Conservation (phyloP, 2,797 vertebrate genomes). For the Hoplostethus mediterraneus region DNA sequence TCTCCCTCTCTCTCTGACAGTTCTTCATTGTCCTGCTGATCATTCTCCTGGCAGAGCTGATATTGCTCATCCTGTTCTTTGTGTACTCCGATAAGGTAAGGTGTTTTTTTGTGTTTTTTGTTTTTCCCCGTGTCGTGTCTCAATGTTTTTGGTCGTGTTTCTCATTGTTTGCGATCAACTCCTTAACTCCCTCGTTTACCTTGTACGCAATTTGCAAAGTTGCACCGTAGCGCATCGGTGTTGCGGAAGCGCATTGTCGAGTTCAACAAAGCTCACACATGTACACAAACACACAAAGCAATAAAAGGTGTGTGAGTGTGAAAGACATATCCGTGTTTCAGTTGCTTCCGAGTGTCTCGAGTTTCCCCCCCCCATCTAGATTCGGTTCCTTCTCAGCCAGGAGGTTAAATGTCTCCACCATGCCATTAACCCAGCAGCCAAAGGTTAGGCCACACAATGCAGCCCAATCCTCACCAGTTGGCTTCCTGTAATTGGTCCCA, state of each 20-base stretch:
- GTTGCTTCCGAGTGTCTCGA: constrained; percentile 34
- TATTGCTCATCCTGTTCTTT: constrained; percentile 96
- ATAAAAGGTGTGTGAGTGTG: constrained; percentile 32
- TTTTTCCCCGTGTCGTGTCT: not conserved
- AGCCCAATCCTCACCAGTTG: constrained; percentile 73
- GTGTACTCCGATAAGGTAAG: constrained; percentile 98
- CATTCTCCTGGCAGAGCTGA: constrained; percentile 96
- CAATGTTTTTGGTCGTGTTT: not conserved
- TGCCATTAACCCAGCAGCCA: constrained; percentile 56
- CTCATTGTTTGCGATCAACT: not conserved
- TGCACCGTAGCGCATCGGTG: not conserved
- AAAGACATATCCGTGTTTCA: constrained; percentile 38
- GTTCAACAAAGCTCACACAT: not conserved
- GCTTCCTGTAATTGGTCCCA: constrained; percentile 65
- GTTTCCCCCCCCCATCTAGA: constrained; percentile 21
- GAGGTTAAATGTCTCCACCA: constrained; percentile 62
- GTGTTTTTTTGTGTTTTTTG: constrained; percentile 29
- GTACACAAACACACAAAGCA: constrained; percentile 26
- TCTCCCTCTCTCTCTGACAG: constrained; percentile 84
- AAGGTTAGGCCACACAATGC: constrained; percentile 70
- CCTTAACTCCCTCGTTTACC: not conserved
- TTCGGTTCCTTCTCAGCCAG: constrained; percentile 31
- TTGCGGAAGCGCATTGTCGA: not conserved
- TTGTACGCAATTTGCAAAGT: not conserved
- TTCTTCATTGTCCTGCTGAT: constrained; percentile 98